Evolutionary conservation across 2,113 vertebrate genomes (phyloP), one percentile per base, ranked within the genome.

Genomic region (Prolemur simus): DNA sequence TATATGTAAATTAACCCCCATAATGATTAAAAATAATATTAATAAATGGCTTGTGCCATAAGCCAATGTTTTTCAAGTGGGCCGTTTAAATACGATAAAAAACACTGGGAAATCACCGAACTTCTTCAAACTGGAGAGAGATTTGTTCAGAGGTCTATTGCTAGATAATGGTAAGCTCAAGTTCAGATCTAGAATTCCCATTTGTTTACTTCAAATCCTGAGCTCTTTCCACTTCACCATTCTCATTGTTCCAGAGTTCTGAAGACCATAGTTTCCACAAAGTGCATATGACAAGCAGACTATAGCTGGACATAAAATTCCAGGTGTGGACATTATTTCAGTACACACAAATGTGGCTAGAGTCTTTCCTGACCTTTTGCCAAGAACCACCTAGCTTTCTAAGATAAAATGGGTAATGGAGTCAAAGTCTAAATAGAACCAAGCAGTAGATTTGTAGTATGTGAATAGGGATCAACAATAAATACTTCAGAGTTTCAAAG

Each of bases 381-480:
- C 49, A 89, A 76, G 34, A 34, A 68, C 6, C 58, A 97, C n/a
- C 69, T 91, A n/a, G 49, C n/a, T 96, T 71, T 78, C 45, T 93
- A 13, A 93, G 13, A 11, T 64, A 64, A 91, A 83, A 85, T 27
- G 8, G 13, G 34, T 64, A 64, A 83, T 6, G 2, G 13, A 76
- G 23, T 76, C n/a, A 60, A 68, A 56, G 5, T 37, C 42, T 66
- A 93, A 73, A 37, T 20, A 94, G n/a, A 91, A 91, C 18, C 63
- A 87, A 68, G 39, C 39, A 74, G 9, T 32, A 69, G 23, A 94
- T 2, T 2, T 81, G 54, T 47, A 66, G 6, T 71, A 42, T 32
- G 49, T 34, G 4, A 39, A 54, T n/a, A 45, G 39, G 8, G 11
- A 86, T 60, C 63, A 95, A 80, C 34, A 77, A 49, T 23, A 73